Evolutionary conservation across 2,888 invertebrate species (phyloP).

Genomic region (Alloscopus bannaensis): DNA sequence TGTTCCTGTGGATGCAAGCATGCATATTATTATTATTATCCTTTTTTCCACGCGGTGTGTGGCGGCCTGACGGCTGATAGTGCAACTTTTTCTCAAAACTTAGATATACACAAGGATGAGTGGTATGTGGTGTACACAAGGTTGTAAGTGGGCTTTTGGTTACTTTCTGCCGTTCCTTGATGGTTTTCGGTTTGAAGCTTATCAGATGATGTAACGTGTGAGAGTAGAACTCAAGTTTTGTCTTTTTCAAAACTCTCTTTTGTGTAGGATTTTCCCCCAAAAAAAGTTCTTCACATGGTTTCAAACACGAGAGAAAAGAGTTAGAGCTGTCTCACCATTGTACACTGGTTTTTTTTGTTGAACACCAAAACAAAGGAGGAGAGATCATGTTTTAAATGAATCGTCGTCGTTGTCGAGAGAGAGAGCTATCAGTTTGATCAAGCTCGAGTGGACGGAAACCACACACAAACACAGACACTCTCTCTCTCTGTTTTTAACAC

Average conservation of each 20-base stretch:
- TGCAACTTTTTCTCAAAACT: slow-evolving; percentile 23
- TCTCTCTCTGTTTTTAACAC: too few species aligned
- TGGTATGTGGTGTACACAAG: not conserved
- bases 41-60: slow-evolving; percentile 56
- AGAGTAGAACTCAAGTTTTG: slow-evolving; percentile 21
- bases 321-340: not conserved
- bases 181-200: slow-evolving; percentile 44
- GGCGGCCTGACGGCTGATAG: slow-evolving; percentile 42
- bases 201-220: slow-evolving; percentile 60
- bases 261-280: slow-evolving; percentile 12
- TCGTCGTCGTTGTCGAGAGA: not conserved
- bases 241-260: slow-evolving; percentile 34
- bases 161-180: too few species aligned
- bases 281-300: slow-evolving; percentile 23
- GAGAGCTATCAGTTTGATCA: slow-evolving; percentile 39
- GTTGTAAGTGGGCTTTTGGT: slow-evolving; percentile 22
- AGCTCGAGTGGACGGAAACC: slow-evolving; percentile 38
- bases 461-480: slow-evolving; percentile 3
- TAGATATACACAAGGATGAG: too few species aligned
- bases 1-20: slow-evolving; percentile 33
- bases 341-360: not conserved
- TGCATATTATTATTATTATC: too few species aligned
- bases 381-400: slow-evolving; percentile 11
- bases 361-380: slow-evolving; percentile 5
- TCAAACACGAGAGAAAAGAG: too few species aligned